Percentiles rank a stretch among this genome's conserved stretches.
Evolutionary conservation across 2,797 vertebrate genomes (phyloP).

Genomic region (Eulemur albifrons): DNA sequence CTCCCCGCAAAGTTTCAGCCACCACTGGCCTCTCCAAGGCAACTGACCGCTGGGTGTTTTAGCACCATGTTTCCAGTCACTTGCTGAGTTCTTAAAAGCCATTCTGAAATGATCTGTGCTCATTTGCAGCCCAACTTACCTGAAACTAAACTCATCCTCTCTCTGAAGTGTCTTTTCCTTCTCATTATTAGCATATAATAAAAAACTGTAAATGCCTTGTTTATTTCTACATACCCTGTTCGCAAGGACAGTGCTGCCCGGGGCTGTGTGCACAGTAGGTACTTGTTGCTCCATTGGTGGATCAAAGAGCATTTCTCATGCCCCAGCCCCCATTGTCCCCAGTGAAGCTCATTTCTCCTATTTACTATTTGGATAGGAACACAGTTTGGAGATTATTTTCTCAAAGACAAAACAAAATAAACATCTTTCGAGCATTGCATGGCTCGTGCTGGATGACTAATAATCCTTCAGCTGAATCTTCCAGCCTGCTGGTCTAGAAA

Average conservation of each 20-base stretch:
- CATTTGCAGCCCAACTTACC: background rate
- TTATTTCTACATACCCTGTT: background rate
- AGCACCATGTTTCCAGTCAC: background rate
- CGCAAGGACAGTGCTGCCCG: background rate
- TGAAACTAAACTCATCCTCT: background rate
- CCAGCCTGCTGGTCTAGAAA: background rate
- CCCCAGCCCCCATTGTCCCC: background rate
- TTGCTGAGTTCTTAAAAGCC: background rate
- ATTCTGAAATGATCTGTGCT: background rate
- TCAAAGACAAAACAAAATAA: slow-evolving; percentile 7
- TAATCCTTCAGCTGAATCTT: background rate
- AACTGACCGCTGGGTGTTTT: background rate
- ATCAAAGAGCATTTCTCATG: background rate
- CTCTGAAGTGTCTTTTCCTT: background rate
- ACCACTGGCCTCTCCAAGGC: background rate
- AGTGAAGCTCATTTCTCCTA: background rate
- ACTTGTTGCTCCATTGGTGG: background rate
- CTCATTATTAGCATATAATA: background rate
- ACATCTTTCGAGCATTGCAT: background rate
- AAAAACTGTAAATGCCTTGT: background rate
- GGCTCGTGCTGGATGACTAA: background rate
- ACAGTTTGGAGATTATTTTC: slow-evolving; percentile 5
- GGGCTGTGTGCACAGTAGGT: background rate
- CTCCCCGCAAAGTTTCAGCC: background rate
- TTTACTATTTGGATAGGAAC: slow-evolving; percentile 22